Percentiles rank a stretch among this genome's conserved stretches.
Evolutionary conservation across 2,113 vertebrate genomes (phyloP).

Genomic region (Protobothrops mucrosquamatus): DNA sequence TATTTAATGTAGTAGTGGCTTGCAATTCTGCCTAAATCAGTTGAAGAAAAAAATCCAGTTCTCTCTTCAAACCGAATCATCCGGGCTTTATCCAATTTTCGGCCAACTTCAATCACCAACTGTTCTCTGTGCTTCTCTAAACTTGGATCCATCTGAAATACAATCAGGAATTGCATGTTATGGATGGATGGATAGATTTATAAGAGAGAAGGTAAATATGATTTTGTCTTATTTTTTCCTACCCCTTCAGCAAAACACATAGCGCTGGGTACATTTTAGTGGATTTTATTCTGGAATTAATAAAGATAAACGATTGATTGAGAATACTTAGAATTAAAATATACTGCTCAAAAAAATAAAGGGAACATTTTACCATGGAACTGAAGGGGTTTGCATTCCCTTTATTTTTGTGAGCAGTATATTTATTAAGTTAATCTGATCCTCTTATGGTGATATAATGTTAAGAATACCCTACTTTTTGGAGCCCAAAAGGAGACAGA

Average conservation of each 20-base stretch:
- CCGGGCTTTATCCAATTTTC: conserved; percentile 91
- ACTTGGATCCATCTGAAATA: conserved; percentile 84
- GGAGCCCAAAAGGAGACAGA: not conserved
- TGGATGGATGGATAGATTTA: not conserved
- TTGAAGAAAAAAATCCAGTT: conserved; percentile 94
- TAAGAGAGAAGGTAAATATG: not conserved
- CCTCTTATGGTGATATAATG: not conserved
- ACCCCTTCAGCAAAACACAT: not conserved
- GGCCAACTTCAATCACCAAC: conserved; percentile 85
- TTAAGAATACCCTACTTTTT: not conserved
- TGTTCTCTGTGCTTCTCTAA: conserved; percentile 90
- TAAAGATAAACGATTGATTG: not conserved
- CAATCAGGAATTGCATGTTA: conserved; percentile 22
- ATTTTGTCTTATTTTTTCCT: not conserved
- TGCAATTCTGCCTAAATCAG: conserved; percentile 93
- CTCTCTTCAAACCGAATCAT: conserved; percentile 98
- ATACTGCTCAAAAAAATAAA: too few relatives aligned
- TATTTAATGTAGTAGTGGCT: conserved; percentile 98
- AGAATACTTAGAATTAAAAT: not conserved
- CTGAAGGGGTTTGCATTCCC: too few relatives aligned
- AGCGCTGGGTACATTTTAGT: not conserved
- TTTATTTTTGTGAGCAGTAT: too few relatives aligned
- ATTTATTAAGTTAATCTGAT: not conserved
- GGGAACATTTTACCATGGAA: too few relatives aligned
- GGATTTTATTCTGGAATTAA: not conserved